Evolutionary conservation across 2,888 invertebrate genomes (phyloP), one percentile per base, ranked within the genome.

Genomic region (Tinea semifulvella): DNA sequence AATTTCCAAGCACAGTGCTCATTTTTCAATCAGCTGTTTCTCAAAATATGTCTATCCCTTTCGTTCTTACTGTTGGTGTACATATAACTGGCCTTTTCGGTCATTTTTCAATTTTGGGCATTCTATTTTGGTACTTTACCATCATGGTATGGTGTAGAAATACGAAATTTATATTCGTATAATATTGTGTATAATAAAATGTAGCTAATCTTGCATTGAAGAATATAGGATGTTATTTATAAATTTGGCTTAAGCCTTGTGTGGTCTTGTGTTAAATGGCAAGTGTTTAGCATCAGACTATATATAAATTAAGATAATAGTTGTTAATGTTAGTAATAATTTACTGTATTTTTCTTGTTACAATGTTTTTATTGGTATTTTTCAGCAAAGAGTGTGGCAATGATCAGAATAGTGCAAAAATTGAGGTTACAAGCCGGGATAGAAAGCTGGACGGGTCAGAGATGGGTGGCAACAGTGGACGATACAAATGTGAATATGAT

Each of bases 401-500:
- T 18, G 36, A 36, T 10, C 36, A 36, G 18, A 36, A 36, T 14
- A 36, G 18, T 36, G 2, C 8, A 16, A 11, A 36, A 10, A 18
- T 16, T 36, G 36, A 36, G 18, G 10, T 18, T 56, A 50, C 62
- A 54, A 63, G 58, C 42, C 46, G 56, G 45, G 56, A 49, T 53
- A 66, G 68, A 68, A 71, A 74, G 46, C 66, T 67, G 45, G 61
- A 48, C 51, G 72, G 67, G 50, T 60, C 64, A 47, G 68, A 64
- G 53, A 52, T 56, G 25, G 79, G 75, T 25, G 79, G 76, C 52
- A 66, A 59, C 47, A 60, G 53, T 17, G 71, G 73, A 11, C 63
- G 94, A 56, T 95, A 92, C 68, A 86, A 85, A 59, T 97, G 96
- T 75, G 92, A 94, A 73, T 95, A 90, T 72, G 90, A 91, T 49